phyloP scores from a whole-genome alignment of 2,113 vertebrate genomes.

The Melanocharis versteri region DNA sequence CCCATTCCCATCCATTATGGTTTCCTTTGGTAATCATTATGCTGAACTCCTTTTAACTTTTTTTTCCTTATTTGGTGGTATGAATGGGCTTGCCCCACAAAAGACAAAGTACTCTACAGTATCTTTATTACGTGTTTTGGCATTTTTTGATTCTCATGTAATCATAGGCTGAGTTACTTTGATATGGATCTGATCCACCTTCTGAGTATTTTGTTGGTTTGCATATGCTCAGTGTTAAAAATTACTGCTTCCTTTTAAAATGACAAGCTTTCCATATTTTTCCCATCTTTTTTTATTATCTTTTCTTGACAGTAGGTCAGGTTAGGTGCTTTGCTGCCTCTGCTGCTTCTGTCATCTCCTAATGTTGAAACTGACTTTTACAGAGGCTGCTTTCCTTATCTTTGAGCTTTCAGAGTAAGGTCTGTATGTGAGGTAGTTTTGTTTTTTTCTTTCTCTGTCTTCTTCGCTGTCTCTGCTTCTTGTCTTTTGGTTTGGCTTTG shows the following conservation, averaged over 20 bases:
- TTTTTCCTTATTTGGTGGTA: slow-evolving; percentile 19
- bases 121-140: neutral
- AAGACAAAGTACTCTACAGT: neutral
- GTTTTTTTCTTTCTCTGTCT: neutral
- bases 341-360: neutral
- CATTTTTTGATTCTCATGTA: neutral
- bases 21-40: neutral
- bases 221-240: neutral
- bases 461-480: slow-evolving; percentile 49
- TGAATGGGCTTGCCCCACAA: neutral
- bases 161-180: slow-evolving; percentile 18
- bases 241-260: neutral
- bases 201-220: slow-evolving; percentile 11
- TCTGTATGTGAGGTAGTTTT: neutral
- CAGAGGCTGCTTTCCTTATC: neutral
- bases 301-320: neutral
- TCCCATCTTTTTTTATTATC: neutral
- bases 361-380: neutral
- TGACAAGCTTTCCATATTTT: neutral
- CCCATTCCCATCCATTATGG: neutral
- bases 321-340: neutral
- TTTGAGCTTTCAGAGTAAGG: neutral
- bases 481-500: slow-evolving; percentile 52
- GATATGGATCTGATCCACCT: slow-evolving; percentile 8
- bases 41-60: neutral